Percentiles rank a stretch among this genome's conserved stretches.
Conservation (phyloP, 2,888 invertebrate genomes). For the Mesochorus sp. region DNA sequence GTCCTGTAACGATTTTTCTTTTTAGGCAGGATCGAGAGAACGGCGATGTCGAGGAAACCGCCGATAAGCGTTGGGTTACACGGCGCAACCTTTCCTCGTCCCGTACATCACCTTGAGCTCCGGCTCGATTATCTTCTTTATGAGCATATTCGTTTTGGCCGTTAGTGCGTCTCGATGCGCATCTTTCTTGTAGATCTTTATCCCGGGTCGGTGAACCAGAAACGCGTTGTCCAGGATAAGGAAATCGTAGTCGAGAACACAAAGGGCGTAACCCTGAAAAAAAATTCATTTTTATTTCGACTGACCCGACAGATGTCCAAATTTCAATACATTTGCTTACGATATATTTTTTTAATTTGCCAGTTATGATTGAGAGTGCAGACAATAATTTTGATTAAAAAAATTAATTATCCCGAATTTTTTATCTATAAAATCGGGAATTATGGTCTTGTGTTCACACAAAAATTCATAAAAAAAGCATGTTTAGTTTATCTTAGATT, state of each 20-base stretch:
- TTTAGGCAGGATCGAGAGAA: neutral
- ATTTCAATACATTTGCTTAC: no score
- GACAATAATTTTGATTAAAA: no score
- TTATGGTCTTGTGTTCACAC: no score
- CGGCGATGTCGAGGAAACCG: constrained; percentile 28
- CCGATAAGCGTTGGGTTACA: constrained; percentile 83
- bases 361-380: no score
- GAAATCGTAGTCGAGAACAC: constrained; percentile 95
- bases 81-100: constrained; percentile 89
- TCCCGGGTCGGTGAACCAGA: constrained; percentile 95
- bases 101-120: constrained; percentile 94
- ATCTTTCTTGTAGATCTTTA: constrained; percentile 92
- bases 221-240: constrained; percentile 97
- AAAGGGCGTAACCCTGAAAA: constrained; percentile 92
- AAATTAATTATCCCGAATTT: no score
- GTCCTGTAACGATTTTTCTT: no score
- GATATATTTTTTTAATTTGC: neutral
- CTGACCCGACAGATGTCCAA: no score
- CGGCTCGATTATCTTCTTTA: constrained; percentile 91
- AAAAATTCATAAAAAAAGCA: no score
- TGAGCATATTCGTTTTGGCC: constrained; percentile 89
- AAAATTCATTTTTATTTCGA: neutral
- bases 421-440: no score
- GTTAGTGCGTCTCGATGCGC: constrained; percentile 89
- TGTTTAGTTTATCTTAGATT: no score